phyloP scores from a whole-genome alignment of 2,113 vertebrate species.

The Colistium nudipinnis region DNA sequence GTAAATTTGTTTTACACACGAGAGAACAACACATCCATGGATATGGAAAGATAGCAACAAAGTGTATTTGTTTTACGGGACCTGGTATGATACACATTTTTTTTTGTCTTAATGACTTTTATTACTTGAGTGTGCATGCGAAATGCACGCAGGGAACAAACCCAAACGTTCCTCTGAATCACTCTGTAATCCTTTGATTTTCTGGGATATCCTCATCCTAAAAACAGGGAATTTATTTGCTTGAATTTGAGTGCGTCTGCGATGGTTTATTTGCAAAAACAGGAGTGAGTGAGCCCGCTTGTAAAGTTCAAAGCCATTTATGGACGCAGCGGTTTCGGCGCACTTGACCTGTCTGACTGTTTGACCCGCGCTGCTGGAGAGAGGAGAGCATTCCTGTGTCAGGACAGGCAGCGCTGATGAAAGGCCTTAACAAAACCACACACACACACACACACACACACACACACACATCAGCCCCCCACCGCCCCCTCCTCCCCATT shows the following conservation, averaged over 20 bases:
- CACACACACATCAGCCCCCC: conserved; percentile 22
- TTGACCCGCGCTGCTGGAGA: conserved; percentile 31
- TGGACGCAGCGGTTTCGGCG: conserved; percentile 21
- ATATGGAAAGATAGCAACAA: background rate
- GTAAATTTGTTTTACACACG: no score
- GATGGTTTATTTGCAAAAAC: conserved; percentile 15
- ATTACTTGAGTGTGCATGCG: background rate
- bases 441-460: conserved; percentile 26
- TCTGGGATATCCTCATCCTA: background rate
- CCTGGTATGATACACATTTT: no score
- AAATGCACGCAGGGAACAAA: conserved; percentile 6
- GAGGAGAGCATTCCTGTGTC: conserved; percentile 44
- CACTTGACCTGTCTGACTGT: conserved; percentile 56
- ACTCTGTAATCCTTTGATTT: background rate
- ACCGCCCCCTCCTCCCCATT: conserved; percentile 43
- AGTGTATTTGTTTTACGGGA: no score
- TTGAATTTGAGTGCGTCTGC: background rate
- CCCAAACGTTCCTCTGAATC: background rate
- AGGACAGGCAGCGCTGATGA: conserved; percentile 41
- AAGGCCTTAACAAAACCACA: conserved; percentile 31
- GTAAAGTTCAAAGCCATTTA: conserved; percentile 42
- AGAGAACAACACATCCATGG: background rate
- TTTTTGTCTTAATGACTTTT: no score
- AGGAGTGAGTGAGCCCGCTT: background rate
- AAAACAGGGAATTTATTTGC: background rate